Evolutionary conservation across 2,797 vertebrate species (phyloP).

Genomic region (Tadarida brasiliensis): DNA sequence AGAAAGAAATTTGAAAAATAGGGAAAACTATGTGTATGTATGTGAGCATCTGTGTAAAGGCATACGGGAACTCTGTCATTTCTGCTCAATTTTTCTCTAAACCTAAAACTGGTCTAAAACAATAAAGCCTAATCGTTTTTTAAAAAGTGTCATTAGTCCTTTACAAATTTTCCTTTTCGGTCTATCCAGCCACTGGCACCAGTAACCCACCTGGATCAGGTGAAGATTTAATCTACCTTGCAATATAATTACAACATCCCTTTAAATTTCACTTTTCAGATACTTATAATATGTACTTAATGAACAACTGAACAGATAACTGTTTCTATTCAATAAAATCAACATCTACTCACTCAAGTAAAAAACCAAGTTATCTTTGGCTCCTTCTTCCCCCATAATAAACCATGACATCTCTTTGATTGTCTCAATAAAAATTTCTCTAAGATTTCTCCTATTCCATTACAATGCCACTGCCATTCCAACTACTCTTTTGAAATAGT

Average conservation of each 20-base stretch:
- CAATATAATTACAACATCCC: neutral
- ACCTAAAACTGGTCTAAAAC: neutral
- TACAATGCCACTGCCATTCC: neutral
- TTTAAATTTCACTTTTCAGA: constrained; percentile 2
- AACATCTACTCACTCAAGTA: neutral
- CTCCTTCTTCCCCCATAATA: neutral
- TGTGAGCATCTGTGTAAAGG: neutral
- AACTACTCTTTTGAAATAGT: neutral
- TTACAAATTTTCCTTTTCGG: neutral
- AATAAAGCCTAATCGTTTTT: neutral
- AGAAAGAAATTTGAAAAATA: neutral
- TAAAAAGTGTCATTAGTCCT: neutral
- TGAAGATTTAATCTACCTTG: neutral
- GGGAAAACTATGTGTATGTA: neutral
- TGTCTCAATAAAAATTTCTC: neutral
- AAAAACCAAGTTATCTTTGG: constrained; percentile 14
- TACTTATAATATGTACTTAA: neutral
- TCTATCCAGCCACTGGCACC: neutral
- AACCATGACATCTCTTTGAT: neutral
- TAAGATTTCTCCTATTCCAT: neutral
- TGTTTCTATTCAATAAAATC: neutral
- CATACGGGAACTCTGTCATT: neutral
- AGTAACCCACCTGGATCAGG: neutral
- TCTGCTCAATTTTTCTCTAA: neutral
- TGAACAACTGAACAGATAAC: neutral